These are phyloP conservation scores for Pyxicephalus adspersus DNA, from an alignment of 2,113 vertebrate genomes.

Conservation along the genomic window DNA sequence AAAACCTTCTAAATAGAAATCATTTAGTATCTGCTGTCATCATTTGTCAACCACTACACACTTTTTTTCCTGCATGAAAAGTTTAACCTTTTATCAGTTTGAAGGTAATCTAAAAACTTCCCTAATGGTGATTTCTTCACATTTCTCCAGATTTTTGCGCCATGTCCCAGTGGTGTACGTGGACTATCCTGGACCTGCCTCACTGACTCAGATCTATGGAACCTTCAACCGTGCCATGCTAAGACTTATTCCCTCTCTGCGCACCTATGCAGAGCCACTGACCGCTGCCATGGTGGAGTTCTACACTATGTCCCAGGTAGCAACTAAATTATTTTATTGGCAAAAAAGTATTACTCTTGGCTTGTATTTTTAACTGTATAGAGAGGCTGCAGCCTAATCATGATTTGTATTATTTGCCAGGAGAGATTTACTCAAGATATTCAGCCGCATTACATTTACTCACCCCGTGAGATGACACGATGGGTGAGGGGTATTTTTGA, in stretches of 20 bases:
- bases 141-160: constrained; percentile 83
- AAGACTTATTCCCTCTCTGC: constrained; percentile 90
- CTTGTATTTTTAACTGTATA: not conserved
- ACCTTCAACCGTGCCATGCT: constrained; percentile 98
- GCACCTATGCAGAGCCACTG: constrained; percentile 93
- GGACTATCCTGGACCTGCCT: constrained; percentile 96
- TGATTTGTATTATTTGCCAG: constrained; percentile 64
- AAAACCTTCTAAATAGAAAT: no score
- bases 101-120: no score
- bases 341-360: not conserved
- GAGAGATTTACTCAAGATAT: constrained; percentile 98
- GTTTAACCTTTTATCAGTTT: no score
- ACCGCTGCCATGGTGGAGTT: constrained; percentile 99
- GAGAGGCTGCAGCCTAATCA: not conserved
- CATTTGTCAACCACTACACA: no score
- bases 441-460: constrained; percentile 98
- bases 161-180: constrained; percentile 98
- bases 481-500: constrained; percentile 98
- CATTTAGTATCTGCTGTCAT: no score
- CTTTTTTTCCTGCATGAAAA: no score
- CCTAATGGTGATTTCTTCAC: no score
- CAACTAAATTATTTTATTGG: not conserved
- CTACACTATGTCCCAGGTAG: constrained; percentile 98
- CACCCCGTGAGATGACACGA: constrained; percentile 97
- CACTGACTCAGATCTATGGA: constrained; percentile 97